Base-by-base conservation (phyloP, 2,888 invertebrate species). In the Exephanes ischioxanthus region DNA sequence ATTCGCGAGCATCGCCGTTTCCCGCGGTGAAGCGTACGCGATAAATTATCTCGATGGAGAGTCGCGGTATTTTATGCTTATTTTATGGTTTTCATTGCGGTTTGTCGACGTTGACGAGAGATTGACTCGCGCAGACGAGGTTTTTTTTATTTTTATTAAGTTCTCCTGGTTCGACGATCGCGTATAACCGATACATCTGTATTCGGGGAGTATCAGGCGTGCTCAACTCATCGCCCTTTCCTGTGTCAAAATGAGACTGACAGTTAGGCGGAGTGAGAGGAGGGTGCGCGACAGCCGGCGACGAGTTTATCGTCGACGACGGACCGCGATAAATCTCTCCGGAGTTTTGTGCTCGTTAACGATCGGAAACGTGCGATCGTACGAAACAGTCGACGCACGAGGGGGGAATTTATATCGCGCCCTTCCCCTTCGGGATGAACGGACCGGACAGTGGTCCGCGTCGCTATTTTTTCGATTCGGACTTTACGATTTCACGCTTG, bases 381-480 rank as follows among this genome's bases (percentile, higher is more conserved):
- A 81, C 84, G 81, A 81, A 85, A 81, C 81, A 73, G 51, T 67
- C 45, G 67, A 84, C 77, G 77, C 81, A 67, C 84, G 68, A 81
- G 19, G 51, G 53, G 41, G 45, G 73, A 81, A 84, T 84, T 84
- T 81, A 81, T 84, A 78, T 78, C 53, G 77, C 11, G 48, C 19
- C n/a, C 30, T n/a, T 7, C 11, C 48, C 33, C 33, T 61, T 7
- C 19, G 5, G 48, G 19, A 30, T 11, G 45, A 48, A 3, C 45
- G 16, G 45, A 16, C 4, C 45, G 16, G 45, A 48, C 70, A 48
- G 33, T 33, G 51, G 33, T 48, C 72, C 84, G 84, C 90, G 85
- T 86, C 86, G 85, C 79, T 90, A 88, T 89, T 89, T 48, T 90
- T 89, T 88, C 86, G 85, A 87, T 86, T 87, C 67, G 83, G 84